Base-by-base conservation (phyloP, 2,888 invertebrate species). In the Labia minor region DNA sequence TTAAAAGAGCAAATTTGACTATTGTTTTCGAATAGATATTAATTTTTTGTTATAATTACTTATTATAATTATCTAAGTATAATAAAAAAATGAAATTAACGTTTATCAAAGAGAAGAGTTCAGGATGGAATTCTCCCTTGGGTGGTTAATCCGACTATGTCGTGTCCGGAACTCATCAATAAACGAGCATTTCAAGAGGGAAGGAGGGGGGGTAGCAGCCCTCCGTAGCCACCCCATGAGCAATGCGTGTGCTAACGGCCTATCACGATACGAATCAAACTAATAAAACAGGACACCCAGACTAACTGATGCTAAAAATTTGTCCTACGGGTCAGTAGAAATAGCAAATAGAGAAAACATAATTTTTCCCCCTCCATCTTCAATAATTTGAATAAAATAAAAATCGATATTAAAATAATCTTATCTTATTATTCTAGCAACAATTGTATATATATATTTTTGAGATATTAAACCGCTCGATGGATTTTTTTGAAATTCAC, bases 151-250 rank as follows among this genome's bases (percentile, higher is more conserved):
- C 49, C 49, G 49, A 49, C 49, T 49, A 49, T 49, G 49, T 49
- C 49, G 49, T 49, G 49, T 49, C 49, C 49, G 49, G 49, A 49
- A 49, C 49, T 49, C 49, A 49, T 49, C 49, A 49, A 49, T 49
- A 49, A 49, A 49, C 49, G 49, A 49, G 49, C 49, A 49, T 49
- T 10, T 16, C 49, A 49, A 49, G 49, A 14, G 49, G 49, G 49
- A 10, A 49, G 49, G 49, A 49, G 6, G 49, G 26, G 8, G 4
- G 26, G n/a, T n/a, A n/a, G n/a, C n/a, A n/a, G n/a, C 3, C 26
- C 26, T 3, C 3, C 49, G 49, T 49, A 4, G 49, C 49, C 49
- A 49, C 49, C 49, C 49, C 49, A 2, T 6, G 26, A 8, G 4
- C 49, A 3, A 49, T 49, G 49, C 49, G 8, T 49, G n/a, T 49